Evolutionary conservation across 2,888 invertebrate genomes (phyloP).

Genomic region (Stictocephala bisonia): DNA sequence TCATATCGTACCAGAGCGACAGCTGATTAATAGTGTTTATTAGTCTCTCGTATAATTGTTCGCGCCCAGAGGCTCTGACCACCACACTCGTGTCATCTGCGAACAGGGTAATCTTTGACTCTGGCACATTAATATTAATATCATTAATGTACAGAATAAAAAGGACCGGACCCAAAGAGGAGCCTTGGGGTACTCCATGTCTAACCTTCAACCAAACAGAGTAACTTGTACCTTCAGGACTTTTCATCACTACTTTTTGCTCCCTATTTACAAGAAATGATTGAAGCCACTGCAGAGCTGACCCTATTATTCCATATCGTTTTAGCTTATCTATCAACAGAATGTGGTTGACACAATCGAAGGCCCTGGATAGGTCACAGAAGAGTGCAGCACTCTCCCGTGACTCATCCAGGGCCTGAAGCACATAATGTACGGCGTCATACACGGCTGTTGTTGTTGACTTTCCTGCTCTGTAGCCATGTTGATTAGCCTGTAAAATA

Average conservation of each 20-base stretch:
- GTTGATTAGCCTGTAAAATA: neutral
- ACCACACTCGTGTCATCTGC: constrained; percentile 1
- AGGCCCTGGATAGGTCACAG: constrained; percentile 1
- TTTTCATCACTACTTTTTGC: neutral
- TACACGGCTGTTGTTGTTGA: neutral
- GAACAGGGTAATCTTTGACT: neutral
- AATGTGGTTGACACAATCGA: neutral
- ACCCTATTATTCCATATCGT: neutral
- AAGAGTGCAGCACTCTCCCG: neutral
- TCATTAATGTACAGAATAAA: neutral
- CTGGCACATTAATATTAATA: neutral
- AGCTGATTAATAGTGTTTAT: neutral
- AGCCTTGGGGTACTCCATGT: neutral
- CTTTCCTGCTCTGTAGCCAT: neutral
- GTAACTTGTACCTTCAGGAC: neutral
- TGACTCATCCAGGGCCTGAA: neutral
- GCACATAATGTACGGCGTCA: neutral
- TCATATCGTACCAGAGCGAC: neutral
- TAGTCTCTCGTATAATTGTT: neutral
- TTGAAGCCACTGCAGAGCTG: neutral
- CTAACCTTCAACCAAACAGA: neutral
- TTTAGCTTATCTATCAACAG: neutral
- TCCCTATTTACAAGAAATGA: neutral
- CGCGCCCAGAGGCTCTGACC: neutral
- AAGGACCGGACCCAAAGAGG: neutral